phyloP scores from a whole-genome alignment of 2,797 vertebrate species.

The Poecilia velifera region DNA sequence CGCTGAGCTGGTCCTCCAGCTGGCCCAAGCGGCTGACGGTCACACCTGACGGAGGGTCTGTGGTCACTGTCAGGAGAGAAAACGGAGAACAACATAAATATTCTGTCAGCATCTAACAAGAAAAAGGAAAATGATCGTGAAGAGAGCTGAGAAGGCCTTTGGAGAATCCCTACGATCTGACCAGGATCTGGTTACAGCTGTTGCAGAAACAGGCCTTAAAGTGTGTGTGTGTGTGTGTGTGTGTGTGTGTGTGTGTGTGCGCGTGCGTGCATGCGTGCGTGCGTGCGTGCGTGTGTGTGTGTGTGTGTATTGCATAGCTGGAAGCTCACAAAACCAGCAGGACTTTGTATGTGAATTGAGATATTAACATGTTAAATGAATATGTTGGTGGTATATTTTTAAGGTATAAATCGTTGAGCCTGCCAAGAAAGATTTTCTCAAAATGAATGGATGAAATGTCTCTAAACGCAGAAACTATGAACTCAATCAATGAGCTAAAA shows the following conservation, averaged over 20 bases:
- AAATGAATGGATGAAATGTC: not conserved
- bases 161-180: too few relatives aligned
- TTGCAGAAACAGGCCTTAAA: too few relatives aligned
- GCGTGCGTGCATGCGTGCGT: too few relatives aligned
- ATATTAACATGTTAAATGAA: not conserved
- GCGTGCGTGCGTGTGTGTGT: not conserved
- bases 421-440: not conserved
- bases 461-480: not conserved
- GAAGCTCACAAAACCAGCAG: not conserved
- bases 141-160: too few relatives aligned
- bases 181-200: too few relatives aligned
- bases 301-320: not conserved
- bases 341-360: not conserved
- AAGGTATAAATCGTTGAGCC: not conserved
- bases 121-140: too few relatives aligned
- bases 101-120: not conserved
- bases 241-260: too few relatives aligned
- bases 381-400: not conserved
- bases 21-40: constrained; percentile 91
- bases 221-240: too few relatives aligned
- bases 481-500: not conserved
- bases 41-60: constrained; percentile 90
- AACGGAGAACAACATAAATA: not conserved
- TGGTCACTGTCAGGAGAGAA: constrained; percentile 85
- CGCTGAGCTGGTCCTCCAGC: constrained; percentile 94